Percentiles rank a stretch among this genome's conserved stretches.
phyloP scores from a whole-genome alignment of 2,113 vertebrate species.

The Hydrochoerus hydrochaeris region DNA sequence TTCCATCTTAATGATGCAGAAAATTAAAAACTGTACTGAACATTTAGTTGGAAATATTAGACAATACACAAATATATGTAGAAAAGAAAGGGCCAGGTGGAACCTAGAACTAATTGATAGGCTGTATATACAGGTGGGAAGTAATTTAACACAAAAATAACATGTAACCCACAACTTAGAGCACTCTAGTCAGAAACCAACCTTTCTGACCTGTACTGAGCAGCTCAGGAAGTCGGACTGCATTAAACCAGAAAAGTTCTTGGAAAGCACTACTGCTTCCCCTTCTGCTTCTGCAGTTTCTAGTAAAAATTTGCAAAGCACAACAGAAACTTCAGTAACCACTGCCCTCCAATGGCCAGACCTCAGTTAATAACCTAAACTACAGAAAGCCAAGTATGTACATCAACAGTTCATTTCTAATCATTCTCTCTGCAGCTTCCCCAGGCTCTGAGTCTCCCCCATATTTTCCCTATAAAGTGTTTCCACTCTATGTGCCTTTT shows the following conservation, averaged over 20 bases:
- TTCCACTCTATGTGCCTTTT: not conserved
- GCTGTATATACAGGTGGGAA: not conserved
- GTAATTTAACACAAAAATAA: not conserved
- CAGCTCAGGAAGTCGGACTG: not conserved
- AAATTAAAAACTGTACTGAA: not conserved
- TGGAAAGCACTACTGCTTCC: not conserved
- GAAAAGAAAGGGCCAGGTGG: not conserved
- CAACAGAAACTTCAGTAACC: not conserved
- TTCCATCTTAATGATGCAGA: not conserved
- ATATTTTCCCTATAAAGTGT: not conserved
- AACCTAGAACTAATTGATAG: not conserved
- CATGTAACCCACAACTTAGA: not conserved
- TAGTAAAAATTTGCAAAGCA: not conserved
- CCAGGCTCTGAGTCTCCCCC: not conserved
- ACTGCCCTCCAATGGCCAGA: not conserved
- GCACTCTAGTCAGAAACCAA: not conserved
- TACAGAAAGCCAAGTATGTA: not conserved
- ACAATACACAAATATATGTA: not conserved
- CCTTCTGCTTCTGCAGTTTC: not conserved
- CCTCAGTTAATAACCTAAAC: not conserved
- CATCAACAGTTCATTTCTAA: not conserved
- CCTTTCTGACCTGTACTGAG: not conserved
- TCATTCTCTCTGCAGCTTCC: not conserved
- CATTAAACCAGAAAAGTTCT: not conserved
- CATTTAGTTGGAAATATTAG: slow-evolving; percentile 28